Evolutionary conservation across 2,888 invertebrate genomes (phyloP), one percentile per base, ranked within the genome.

Genomic region (Cheilosia grossa): DNA sequence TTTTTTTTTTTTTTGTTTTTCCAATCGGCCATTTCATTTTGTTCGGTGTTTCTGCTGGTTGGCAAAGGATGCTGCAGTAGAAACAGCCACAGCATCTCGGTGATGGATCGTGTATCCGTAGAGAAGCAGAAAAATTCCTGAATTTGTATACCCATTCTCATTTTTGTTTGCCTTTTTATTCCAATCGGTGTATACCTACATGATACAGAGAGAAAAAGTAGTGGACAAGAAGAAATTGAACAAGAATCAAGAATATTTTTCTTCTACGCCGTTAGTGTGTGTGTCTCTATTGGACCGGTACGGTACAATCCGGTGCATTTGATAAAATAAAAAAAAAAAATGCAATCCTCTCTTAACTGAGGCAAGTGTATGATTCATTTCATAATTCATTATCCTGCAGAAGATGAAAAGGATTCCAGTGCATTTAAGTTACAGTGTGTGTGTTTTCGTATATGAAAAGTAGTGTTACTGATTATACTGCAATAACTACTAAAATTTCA

Each of bases 11-110:
- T 56, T 64, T 51, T 49, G 27, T 64, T 61, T 24, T 59, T 79
- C 59, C 64, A 66, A 80, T 83, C 80, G 79, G 83, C 27, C 44
- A 70, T 80, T 83, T 33, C 49, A 47, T 70, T 83, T 83, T 74
- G 74, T 66, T 27, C 40, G n/a, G 74, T 66, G 54, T 53, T 83
- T 70, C 74, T 82, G 10, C 59, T 66, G 19, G 63, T 64, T 75
- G 80, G 80, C 33, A 63, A 83, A 80, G 78, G 74, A 83, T 79
- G 74, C 74, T 83, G 83, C 83, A 73, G 79, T 64, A 83, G 59
- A 70, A 56, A n/a, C 33, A 44, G 42, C 30, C 59, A 10, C 37
- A 67, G 40, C 59, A 58, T 53, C 80, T 30, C 53, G 53, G 72
- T 72, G 53, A 27, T 64, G 58, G 79, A 73, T 54, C 66, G 80